A percentile compares a stretch with the other conserved stretches of the same genome.
Evolutionary conservation across 2,113 vertebrate species (phyloP).

Genomic region (Amazona guildingii): DNA sequence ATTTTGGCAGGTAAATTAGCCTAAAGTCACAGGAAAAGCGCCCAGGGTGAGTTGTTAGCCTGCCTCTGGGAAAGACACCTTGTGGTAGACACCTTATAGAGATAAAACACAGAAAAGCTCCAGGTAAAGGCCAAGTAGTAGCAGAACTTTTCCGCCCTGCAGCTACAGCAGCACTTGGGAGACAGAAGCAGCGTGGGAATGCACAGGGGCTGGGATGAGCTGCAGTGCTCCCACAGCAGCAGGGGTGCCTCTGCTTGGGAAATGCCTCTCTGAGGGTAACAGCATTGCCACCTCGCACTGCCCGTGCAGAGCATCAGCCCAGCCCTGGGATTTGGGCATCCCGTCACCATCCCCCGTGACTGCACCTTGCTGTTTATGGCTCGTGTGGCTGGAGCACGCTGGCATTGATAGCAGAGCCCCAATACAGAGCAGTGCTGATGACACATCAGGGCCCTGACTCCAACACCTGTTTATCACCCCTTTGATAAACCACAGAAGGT

Average conservation of each 20-base stretch:
- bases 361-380: not conserved
- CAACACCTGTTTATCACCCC: not conserved
- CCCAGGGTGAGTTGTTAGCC: not conserved
- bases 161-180: not conserved
- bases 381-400: not conserved
- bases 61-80: not conserved
- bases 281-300: accelerated
- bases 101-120: not conserved
- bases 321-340: accelerated
- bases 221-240: not conserved
- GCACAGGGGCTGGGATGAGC: not conserved
- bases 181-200: not conserved
- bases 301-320: not conserved
- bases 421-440: not conserved
- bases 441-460: not conserved
- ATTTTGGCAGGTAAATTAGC: not conserved
- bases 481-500: not conserved
- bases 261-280: not conserved
- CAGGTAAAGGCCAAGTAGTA: not conserved
- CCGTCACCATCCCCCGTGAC: not conserved
- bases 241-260: not conserved
- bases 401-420: not conserved
- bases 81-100: not conserved
- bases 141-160: not conserved
- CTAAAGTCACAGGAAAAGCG: not conserved